Evolutionary conservation across 2,113 vertebrate species (phyloP).

Genomic region (Gymnogyps californianus): DNA sequence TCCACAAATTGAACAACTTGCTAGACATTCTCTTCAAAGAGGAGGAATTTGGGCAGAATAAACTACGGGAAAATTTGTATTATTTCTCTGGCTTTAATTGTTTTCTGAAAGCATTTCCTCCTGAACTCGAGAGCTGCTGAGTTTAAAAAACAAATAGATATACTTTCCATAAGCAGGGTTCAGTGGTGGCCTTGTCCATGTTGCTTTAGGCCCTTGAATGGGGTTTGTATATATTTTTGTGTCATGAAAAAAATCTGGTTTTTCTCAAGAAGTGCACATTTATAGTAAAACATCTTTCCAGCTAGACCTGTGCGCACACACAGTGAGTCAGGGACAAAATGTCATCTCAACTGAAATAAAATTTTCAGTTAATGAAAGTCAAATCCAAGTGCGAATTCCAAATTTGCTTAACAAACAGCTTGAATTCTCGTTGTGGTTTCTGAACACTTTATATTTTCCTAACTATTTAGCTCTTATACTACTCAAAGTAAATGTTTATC

Average conservation of each 20-base stretch:
- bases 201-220: neutral
- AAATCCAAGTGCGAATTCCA: conserved; percentile 29
- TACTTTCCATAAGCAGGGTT: neutral
- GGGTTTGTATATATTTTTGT: neutral
- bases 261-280: neutral
- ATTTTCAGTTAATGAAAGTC: neutral
- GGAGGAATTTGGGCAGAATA: neutral
- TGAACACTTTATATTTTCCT: neutral
- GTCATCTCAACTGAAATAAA: neutral
- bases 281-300: neutral
- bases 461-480: neutral
- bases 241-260: neutral
- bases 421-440: neutral
- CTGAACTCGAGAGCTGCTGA: neutral
- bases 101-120: neutral
- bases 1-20: neutral
- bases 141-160: neutral
- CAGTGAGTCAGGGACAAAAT: neutral
- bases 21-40: neutral
- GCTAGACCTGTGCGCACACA: neutral
- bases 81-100: neutral
- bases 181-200: neutral
- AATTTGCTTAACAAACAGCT: conserved; percentile 20
- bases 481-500: neutral
- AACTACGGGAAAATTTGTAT: neutral